Evolutionary conservation across 1,140 invertebrate species (phyloP).

Genomic region (Diorhabda elongata): DNA sequence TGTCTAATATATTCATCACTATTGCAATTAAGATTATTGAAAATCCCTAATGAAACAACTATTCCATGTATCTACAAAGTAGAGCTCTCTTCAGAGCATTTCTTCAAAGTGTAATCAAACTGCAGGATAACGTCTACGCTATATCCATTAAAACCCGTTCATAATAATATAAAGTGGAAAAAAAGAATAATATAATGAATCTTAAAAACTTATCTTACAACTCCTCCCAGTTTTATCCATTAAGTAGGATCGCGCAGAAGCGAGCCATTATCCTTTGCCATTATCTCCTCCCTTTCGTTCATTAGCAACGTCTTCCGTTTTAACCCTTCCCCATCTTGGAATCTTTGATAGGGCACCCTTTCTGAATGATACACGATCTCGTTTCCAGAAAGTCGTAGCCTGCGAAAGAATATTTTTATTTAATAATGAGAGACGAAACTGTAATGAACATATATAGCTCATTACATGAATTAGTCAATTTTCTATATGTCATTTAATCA

Average conservation of each 20-base stretch:
- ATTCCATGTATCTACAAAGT: background rate
- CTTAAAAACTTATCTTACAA: conserved; percentile 21
- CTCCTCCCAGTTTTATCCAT: conserved; percentile 25
- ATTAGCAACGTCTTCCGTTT: conserved; percentile 31
- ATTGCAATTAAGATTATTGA: too few species aligned
- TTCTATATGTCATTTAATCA: too few species aligned
- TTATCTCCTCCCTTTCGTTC: conserved; percentile 32
- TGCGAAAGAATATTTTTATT: too few species aligned
- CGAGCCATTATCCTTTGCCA: conserved; percentile 32
- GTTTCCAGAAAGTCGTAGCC: too few species aligned
- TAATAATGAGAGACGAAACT: too few species aligned
- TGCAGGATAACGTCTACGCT: conserved; percentile 12
- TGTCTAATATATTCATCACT: too few species aligned
- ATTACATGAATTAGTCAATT: too few species aligned
- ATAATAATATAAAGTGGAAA: conserved; percentile 17
- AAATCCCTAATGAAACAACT: too few species aligned
- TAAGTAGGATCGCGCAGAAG: conserved; percentile 21
- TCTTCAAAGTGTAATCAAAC: conserved; percentile 5
- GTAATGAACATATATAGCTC: too few species aligned
- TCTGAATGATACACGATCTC: too few species aligned
- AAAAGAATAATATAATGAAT: conserved; percentile 22
- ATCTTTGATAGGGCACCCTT: conserved; percentile 11
- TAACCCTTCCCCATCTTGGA: conserved; percentile 24
- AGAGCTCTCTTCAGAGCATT: background rate
- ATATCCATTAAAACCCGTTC: conserved; percentile 22